phyloP scores from a whole-genome alignment of 2,888 invertebrate species.

The Noctua comes region DNA sequence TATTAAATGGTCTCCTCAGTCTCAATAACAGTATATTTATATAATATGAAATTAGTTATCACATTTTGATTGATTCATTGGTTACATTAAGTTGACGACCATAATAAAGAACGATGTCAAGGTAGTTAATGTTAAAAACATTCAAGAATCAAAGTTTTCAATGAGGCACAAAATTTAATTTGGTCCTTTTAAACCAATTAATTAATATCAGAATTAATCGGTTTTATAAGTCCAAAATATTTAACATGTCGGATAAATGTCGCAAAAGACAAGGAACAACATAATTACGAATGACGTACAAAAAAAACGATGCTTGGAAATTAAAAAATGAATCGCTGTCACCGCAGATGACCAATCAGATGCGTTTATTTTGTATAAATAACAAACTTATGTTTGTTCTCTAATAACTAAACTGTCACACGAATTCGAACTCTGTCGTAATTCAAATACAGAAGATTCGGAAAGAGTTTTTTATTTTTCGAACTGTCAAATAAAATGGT shows the following conservation, averaged over 20 bases:
- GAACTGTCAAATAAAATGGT: slow-evolving; percentile 25
- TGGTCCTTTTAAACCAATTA: slow-evolving; percentile 46
- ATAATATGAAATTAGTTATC: background rate
- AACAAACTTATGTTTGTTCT: slow-evolving; percentile 7
- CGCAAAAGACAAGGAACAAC: slow-evolving; percentile 61
- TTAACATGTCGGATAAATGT: slow-evolving; percentile 49
- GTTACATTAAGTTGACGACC: too few relatives aligned
- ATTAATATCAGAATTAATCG: slow-evolving; percentile 53
- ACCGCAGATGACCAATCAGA: slow-evolving; percentile 64
- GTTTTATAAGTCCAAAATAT: slow-evolving; percentile 46
- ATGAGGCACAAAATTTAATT: slow-evolving; percentile 14
- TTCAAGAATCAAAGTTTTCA: background rate
- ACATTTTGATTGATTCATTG: background rate
- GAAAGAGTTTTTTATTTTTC: background rate
- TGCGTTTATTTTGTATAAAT: slow-evolving; percentile 54
- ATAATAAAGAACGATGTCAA: background rate
- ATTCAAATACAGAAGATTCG: background rate
- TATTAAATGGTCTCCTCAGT: too few relatives aligned
- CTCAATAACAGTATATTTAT: too few relatives aligned
- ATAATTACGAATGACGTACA: slow-evolving; percentile 60
- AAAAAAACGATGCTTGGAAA: slow-evolving; percentile 46
- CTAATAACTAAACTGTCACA: background rate
- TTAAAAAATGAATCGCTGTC: slow-evolving; percentile 64
- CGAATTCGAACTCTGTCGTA: slow-evolving; percentile 23
- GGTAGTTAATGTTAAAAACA: background rate